Conservation (phyloP, 2,113 vertebrate species). For the Mastomys coucha region DNA sequence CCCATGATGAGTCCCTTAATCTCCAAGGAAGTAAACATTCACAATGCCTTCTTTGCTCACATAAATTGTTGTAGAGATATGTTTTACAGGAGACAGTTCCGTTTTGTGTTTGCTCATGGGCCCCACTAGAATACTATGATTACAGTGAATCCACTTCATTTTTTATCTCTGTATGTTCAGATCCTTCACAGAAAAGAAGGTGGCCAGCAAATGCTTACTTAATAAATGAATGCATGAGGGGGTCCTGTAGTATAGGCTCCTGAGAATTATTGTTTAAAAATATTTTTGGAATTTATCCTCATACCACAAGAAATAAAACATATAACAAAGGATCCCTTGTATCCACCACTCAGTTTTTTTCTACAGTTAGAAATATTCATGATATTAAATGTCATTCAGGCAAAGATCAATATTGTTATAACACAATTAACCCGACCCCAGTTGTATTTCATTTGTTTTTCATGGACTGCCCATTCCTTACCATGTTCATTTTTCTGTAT, state of each 20-base stretch:
- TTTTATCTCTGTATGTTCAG: background rate
- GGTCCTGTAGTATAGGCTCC: background rate
- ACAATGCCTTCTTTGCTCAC: background rate
- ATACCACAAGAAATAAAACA: background rate
- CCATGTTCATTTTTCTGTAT: background rate
- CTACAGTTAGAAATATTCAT: background rate
- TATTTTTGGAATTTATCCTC: background rate
- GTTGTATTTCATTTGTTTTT: background rate
- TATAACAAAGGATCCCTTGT: background rate
- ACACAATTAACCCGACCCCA: background rate
- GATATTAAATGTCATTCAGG: background rate
- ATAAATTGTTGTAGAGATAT: fast-evolving
- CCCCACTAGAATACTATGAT: background rate
- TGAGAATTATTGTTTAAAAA: background rate
- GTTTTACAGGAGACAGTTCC: background rate
- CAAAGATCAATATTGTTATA: background rate
- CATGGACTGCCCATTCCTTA: background rate
- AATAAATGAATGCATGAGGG: background rate
- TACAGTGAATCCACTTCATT: background rate
- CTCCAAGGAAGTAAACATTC: background rate
- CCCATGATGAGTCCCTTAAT: background rate
- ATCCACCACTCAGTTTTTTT: background rate
- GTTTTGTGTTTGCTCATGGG: background rate
- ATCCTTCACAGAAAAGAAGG: background rate
- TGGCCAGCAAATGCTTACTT: background rate